Evolutionary conservation across 2,888 invertebrate species (phyloP).

Genomic region (Strigamia transsilvanica): DNA sequence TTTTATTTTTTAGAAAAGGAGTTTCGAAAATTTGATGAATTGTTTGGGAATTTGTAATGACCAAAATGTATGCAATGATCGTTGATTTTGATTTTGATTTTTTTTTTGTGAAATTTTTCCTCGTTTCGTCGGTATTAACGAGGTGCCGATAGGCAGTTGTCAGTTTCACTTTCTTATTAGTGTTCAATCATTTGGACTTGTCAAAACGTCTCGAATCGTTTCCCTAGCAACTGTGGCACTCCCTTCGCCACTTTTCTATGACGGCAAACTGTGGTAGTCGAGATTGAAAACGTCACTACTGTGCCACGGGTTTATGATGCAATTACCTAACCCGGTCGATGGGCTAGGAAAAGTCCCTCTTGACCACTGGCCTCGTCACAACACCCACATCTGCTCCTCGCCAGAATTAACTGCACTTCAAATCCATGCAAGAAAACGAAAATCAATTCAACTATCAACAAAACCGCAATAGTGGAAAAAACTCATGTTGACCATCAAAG

Average conservation of each 20-base stretch:
- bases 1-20: not conserved
- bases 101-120: not conserved
- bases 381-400: conserved; percentile 31
- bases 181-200: conserved; percentile 45
- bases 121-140: no score
- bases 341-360: conserved; percentile 44
- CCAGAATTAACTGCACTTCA: conserved; percentile 11
- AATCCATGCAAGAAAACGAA: conserved; percentile 9
- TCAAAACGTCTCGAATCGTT: conserved; percentile 37
- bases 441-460: not conserved
- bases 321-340: conserved; percentile 49
- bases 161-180: conserved; percentile 41
- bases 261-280: conserved; percentile 40
- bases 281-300: conserved; percentile 44
- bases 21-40: conserved; percentile 21
- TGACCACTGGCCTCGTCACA: conserved; percentile 20
- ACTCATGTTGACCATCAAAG: not conserved
- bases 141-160: conserved; percentile 26
- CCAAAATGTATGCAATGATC: not conserved
- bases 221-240: conserved; percentile 32
- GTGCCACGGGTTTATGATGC: conserved; percentile 37
- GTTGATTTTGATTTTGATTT: not conserved
- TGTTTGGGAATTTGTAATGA: conserved; percentile 23
- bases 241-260: conserved; percentile 30
- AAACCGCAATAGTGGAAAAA: not conserved